phyloP scores from a whole-genome alignment of 2,113 vertebrate species.

The Odontesthes bonariensis region DNA sequence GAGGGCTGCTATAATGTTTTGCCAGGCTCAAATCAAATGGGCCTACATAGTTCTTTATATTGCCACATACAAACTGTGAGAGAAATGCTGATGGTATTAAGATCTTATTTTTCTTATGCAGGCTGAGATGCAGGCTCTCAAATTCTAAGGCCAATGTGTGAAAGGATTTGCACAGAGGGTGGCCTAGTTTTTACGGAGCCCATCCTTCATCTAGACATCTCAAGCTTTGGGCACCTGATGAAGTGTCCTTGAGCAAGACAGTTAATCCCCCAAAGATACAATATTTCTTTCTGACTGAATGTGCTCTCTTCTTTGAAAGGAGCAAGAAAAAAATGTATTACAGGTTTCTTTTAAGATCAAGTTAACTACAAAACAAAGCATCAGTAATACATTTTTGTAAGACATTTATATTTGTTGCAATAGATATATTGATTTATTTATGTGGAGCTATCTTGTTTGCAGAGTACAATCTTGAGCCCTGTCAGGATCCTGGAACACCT shows the following conservation, averaged over 20 bases:
- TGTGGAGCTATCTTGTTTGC: slow-evolving; percentile 9
- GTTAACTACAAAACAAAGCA: not conserved
- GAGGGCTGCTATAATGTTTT: slow-evolving; percentile 22
- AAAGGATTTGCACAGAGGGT: slow-evolving; percentile 36
- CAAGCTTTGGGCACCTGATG: slow-evolving; percentile 45
- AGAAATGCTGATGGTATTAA: slow-evolving; percentile 15
- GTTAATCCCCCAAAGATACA: slow-evolving; percentile 15
- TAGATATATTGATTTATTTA: not conserved
- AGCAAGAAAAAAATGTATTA: not conserved
- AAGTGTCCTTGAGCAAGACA: slow-evolving; percentile 46
- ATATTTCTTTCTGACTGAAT: slow-evolving; percentile 18
- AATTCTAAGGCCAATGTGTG: slow-evolving; percentile 39
- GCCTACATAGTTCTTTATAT: slow-evolving; percentile 1
- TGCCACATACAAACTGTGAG: slow-evolving; percentile 10
- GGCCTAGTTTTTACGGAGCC: slow-evolving; percentile 40
- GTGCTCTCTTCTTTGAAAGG: not conserved
- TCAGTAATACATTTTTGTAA: not conserved
- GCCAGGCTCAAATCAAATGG: slow-evolving; percentile 31
- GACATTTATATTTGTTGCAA: not conserved
- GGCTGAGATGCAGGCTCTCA: slow-evolving; percentile 16
- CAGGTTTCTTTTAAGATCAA: not conserved
- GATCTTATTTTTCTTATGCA: slow-evolving; percentile 11
- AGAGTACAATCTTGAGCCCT: slow-evolving; percentile 85
- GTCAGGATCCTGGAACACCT: slow-evolving; percentile 79
- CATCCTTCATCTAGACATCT: slow-evolving; percentile 50